Conservation (phyloP, 2,888 invertebrate species). For the Petrophora chlorosata region DNA sequence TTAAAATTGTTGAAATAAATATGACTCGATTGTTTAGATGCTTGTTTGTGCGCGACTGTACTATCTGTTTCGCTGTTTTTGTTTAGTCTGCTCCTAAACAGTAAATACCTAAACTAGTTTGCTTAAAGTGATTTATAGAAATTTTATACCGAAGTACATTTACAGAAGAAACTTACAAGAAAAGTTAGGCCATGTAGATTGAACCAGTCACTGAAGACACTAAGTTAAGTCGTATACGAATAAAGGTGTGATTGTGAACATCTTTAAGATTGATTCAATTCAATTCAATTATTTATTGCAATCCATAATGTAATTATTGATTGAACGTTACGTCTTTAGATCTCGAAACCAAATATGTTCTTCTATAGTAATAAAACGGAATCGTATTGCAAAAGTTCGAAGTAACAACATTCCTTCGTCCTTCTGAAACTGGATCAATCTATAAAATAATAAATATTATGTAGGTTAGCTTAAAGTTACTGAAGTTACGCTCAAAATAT, state of each 20-base stretch:
- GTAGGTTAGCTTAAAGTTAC: background rate
- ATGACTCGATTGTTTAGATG: background rate
- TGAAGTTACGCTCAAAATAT: slow-evolving; percentile 6
- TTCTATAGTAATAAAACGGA: too few relatives aligned
- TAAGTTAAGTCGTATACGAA: background rate
- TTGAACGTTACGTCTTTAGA: too few relatives aligned
- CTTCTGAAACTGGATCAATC: background rate
- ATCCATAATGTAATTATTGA: too few relatives aligned
- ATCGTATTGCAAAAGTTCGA: too few relatives aligned
- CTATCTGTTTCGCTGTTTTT: slow-evolving; percentile 16
- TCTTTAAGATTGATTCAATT: too few relatives aligned
- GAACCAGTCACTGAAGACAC: background rate
- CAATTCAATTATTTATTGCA: too few relatives aligned
- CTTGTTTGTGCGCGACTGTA: slow-evolving; percentile 45
- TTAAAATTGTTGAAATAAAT: slow-evolving; percentile 7
- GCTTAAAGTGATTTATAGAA: slow-evolving; percentile 9
- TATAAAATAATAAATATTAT: background rate
- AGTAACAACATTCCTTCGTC: background rate
- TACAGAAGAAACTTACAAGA: background rate
- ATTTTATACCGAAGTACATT: slow-evolving; percentile 12
- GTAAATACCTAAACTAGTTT: background rate
- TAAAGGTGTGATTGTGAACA: too few relatives aligned
- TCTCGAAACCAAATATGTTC: too few relatives aligned
- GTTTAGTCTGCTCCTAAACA: background rate
- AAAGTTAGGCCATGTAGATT: background rate